These are phyloP conservation scores for Melitaea athalia DNA, from an alignment of 2,888 invertebrate genomes.

Conservation along the genomic window DNA sequence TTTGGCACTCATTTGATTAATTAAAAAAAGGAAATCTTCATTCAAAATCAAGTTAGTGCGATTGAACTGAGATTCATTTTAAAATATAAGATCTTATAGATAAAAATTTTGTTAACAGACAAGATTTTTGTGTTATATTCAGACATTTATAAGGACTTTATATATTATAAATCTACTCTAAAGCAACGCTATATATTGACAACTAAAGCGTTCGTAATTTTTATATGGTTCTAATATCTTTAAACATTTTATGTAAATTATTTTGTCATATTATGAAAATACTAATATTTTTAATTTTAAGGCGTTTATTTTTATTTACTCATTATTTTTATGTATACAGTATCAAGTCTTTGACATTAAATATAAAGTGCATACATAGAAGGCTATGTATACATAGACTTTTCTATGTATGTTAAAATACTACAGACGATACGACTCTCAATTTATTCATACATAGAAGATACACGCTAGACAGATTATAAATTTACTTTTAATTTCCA, in stretches of 20 bases:
- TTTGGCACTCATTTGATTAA: conserved; percentile 21
- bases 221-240: conserved; percentile 4
- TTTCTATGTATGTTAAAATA: background rate
- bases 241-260: background rate
- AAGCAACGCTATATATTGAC: background rate
- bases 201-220: background rate
- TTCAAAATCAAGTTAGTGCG: background rate
- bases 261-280: background rate
- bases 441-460: background rate
- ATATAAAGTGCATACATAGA: too few relatives aligned
- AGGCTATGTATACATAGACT: background rate
- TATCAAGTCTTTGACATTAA: conserved; percentile 2
- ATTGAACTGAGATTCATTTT: background rate
- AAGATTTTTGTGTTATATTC: background rate
- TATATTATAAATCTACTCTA: conserved; percentile 1
- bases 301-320: background rate
- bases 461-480: background rate
- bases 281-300: background rate
- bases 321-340: background rate
- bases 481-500: background rate
- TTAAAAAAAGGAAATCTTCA: background rate
- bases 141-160: background rate
- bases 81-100: background rate
- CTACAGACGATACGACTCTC: background rate
- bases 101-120: background rate